Base-by-base conservation (phyloP, 2,888 invertebrate genomes). In the Scrobipalpa atriplicella region DNA sequence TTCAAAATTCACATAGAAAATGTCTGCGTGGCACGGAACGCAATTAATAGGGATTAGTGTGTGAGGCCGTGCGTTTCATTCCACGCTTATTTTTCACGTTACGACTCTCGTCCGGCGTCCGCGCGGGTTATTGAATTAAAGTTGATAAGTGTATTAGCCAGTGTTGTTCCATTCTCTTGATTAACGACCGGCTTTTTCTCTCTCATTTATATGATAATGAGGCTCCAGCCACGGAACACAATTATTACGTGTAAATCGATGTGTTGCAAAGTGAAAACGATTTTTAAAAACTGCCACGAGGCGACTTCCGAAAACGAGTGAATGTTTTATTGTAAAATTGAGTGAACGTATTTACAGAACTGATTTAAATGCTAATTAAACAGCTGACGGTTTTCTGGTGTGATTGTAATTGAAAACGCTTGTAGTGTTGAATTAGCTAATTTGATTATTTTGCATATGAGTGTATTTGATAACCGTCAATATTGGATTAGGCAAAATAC, bases 161-260 rank as follows among this genome's bases (percentile, higher is more conserved):
- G 83, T 87, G 87, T 87, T 89, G 86, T 87, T 86, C 86, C 89
- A 87, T 88, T 90, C 89, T 81, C 83, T 82, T 89, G 89, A 91
- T 90, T 90, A 92, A 91, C 87, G 87, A 85, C 70, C 79, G 82
- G 80, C 87, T 89, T 91, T 90, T 90, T 91, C 89, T 87, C 89
- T 87, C 90, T 91, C 91, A 90, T 92, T 90, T 90, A 87, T 90
- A 91, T 91, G 89, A 85, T 90, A 90, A 91, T 92, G 87, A 90
- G 90, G 80, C 84, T 78, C 80, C 83, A 81, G 81, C 83, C 83
- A 82, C 84, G 80, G 81, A 84, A 85, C 83, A 86, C 84, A 88
- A 88, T 90, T 89, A 87, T 89, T 86, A 86, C 82, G 87, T 87
- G 85, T 85, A 87, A 87, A 89, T 86, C 81, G 79, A 84, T 82